These are phyloP conservation scores for Alaudala cheleensis DNA, from an alignment of 2,113 vertebrate genomes.

Conservation along the genomic window DNA sequence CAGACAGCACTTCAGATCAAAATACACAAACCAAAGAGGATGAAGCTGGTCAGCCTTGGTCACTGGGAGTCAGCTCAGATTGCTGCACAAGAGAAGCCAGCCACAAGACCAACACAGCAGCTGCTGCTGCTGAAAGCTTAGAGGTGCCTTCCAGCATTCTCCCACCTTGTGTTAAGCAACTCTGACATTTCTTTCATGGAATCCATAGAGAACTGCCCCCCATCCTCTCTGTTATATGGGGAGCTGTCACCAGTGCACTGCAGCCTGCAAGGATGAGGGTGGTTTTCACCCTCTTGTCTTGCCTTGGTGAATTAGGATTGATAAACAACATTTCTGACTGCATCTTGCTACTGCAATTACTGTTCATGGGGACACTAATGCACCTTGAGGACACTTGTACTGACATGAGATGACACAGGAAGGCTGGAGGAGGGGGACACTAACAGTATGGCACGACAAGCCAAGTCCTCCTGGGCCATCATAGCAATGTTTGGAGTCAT, in stretches of 20 bases:
- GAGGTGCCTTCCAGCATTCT: background rate
- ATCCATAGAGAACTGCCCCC: background rate
- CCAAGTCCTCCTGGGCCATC: background rate
- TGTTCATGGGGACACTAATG: background rate
- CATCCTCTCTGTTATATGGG: background rate
- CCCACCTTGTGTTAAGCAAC: background rate
- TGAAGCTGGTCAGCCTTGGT: background rate
- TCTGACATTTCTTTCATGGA: background rate
- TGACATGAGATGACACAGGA: background rate
- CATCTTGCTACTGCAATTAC: background rate
- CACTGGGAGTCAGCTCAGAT: background rate
- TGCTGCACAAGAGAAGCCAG: background rate
- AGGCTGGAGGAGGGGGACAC: background rate
- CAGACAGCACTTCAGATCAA: background rate
- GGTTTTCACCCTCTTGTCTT: background rate
- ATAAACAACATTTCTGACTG: background rate
- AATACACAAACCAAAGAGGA: background rate
- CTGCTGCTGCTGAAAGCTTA: background rate
- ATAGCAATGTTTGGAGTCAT: background rate
- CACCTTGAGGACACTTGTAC: background rate
- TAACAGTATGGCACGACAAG: background rate
- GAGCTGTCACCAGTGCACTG: background rate
- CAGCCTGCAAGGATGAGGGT: background rate
- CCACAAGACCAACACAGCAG: background rate
- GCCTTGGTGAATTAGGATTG: background rate